Percentiles rank a stretch among this genome's conserved stretches.
These are phyloP conservation scores for Sipunculus nudus DNA, from an alignment of 2,888 invertebrate genomes.

Conservation along the genomic window DNA sequence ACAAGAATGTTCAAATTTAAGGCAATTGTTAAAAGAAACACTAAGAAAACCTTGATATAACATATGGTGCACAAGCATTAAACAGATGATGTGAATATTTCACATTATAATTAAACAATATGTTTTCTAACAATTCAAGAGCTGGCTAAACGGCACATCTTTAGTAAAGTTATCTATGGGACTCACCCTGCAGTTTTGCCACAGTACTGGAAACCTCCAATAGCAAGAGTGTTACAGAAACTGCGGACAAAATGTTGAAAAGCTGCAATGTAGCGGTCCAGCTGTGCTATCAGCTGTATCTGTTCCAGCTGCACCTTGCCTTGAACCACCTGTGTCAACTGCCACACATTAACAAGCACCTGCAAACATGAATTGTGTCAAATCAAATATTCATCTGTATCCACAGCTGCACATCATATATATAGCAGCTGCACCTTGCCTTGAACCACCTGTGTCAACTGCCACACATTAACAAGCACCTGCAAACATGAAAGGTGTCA, in stretches of 20 bases:
- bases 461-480: constrained; percentile 49
- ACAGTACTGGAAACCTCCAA: constrained; percentile 60
- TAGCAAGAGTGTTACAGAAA: constrained; percentile 59
- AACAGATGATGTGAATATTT: too few species aligned
- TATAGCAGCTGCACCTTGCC: too few species aligned
- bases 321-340: too few species aligned
- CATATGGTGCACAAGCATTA: too few species aligned
- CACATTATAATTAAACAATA: too few species aligned
- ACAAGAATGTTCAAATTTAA: too few species aligned
- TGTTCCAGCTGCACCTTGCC: too few species aligned
- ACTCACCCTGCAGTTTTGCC: constrained; percentile 55
- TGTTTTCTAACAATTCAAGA: neutral
- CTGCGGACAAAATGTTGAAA: constrained; percentile 51
- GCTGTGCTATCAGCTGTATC: constrained; percentile 42
- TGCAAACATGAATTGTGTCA: neutral
- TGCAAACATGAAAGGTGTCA: constrained; percentile 28
- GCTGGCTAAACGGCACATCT: neutral
- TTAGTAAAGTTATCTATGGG: constrained; percentile 2
- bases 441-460: constrained; percentile 42
- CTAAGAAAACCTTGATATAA: too few species aligned
- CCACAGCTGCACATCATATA: constrained; percentile 11
- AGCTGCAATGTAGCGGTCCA: constrained; percentile 45
- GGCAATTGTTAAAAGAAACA: too few species aligned
- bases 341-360: neutral
- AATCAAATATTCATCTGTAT: neutral